Conservation (phyloP, 2,113 vertebrate genomes). For the Pseudorhombus dupliciocellatus region DNA sequence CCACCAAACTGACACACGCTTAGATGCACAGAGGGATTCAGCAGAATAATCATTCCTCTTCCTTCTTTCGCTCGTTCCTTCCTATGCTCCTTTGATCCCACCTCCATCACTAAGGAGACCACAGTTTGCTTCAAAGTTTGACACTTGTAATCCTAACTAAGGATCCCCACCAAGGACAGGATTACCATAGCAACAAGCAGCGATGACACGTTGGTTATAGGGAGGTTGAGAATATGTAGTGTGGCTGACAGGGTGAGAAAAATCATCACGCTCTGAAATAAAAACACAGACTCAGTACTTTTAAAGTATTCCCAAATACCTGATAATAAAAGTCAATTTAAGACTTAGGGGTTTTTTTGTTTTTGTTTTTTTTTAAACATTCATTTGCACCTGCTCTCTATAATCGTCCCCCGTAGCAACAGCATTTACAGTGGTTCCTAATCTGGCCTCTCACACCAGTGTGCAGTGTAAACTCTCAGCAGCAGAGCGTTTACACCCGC, state of each 20-base stretch:
- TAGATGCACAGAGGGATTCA: slow-evolving; percentile 34
- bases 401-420: not conserved
- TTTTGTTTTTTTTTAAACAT: no score
- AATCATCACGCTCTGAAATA: not conserved
- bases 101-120: not conserved
- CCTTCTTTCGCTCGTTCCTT: not conserved
- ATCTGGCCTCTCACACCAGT: not conserved
- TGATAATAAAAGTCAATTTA: no score
- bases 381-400: not conserved
- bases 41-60: slow-evolving; percentile 13
- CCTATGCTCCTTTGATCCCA: not conserved
- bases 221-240: slow-evolving; percentile 37
- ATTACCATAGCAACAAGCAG: slow-evolving; percentile 75
- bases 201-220: slow-evolving; percentile 44
- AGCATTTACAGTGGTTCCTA: not conserved
- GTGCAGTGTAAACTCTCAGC: not conserved
- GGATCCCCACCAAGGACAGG: slow-evolving; percentile 54
- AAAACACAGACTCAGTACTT: no score
- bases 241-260: slow-evolving; percentile 27
- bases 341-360: no score
- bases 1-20: slow-evolving; percentile 19
- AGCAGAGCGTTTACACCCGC: not conserved
- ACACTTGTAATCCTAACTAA: slow-evolving; percentile 31
- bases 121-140: not conserved
- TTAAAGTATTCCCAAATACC: no score